Evolutionary conservation across 2,113 vertebrate genomes (phyloP).

Genomic region (Solenodon paradoxus): DNA sequence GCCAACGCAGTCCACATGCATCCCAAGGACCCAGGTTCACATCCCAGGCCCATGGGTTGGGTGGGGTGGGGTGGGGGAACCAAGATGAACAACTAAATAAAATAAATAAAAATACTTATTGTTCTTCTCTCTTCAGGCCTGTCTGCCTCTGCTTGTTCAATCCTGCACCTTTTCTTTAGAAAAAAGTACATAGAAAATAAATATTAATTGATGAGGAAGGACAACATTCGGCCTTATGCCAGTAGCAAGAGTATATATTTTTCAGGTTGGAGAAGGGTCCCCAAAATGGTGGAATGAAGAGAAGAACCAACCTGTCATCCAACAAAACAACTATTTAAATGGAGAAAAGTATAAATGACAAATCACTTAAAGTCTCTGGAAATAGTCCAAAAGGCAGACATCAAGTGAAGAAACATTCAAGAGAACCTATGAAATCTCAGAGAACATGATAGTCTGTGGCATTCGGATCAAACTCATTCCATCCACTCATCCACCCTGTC

Average conservation of each 20-base stretch:
- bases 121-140: no score
- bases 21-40: no score
- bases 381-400: not conserved
- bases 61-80: no score
- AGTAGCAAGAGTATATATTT: not conserved
- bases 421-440: no score
- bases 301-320: no score
- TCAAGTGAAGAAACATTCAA: not conserved
- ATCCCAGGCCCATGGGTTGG: no score
- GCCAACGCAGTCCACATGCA: no score
- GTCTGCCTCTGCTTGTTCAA: no score
- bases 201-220: constrained; percentile 1
- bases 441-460: not conserved
- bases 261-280: not conserved
- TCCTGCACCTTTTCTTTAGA: no score
- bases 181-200: no score
- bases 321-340: not conserved
- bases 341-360: not conserved
- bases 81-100: no score
- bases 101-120: no score
- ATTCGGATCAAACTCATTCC: not conserved
- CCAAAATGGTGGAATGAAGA: not conserved
- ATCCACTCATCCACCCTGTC: not conserved
- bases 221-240: not conserved
- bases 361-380: not conserved